Base-by-base conservation (phyloP, 2,888 invertebrate genomes). In the Mechanitis messenoides region DNA sequence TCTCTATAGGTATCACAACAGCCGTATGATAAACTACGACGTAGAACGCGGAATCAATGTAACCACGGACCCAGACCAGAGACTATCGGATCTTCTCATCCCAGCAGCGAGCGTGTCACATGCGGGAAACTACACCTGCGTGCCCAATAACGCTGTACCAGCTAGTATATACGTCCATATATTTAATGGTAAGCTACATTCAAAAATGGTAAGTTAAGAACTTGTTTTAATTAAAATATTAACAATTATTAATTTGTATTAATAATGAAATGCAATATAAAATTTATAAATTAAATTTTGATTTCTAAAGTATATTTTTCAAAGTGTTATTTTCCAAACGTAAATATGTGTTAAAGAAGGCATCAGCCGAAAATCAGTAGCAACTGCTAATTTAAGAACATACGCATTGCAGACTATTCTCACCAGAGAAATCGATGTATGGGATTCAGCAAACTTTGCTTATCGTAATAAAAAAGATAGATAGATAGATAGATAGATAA, bases 21-120 rank as follows among this genome's bases (percentile, higher is more conserved):
- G 95, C 78, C 93, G 96, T 70, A 96, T 97, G 96, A 96, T 97
- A 81, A 97, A 97, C 92, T 97, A 96, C 85, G 96, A 97, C 86
- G 92, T 92, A 53, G 96, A 96, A 77, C 93, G 94, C 64, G 96
- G 96, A 61, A 94, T 96, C 77, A 96, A 96, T 82, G 96, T 97
- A 60, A 96, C 95, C 64, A 95, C 95, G 5, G 95, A 96, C 73
- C 88, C 94, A 46, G 91, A 91, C 60, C 93, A 93, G 78, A 92
- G 95, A 73, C 92, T 92, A 58, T 94, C 94, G 62, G 93, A 93
- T 75, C 89, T 95, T 45, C 83, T 87, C 5, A 91, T 92, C 6
- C 89, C 91, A 0, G 87, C 87, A 0, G 92, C 93, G 33, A 93
- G 93, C 61, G 92, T 93, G 35, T 84, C 91, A 3, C 96, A 96